A percentile compares a stretch with the other conserved stretches of the same genome.
Conservation (phyloP, 2,888 invertebrate species). For the Odontocolon sp. region DNA sequence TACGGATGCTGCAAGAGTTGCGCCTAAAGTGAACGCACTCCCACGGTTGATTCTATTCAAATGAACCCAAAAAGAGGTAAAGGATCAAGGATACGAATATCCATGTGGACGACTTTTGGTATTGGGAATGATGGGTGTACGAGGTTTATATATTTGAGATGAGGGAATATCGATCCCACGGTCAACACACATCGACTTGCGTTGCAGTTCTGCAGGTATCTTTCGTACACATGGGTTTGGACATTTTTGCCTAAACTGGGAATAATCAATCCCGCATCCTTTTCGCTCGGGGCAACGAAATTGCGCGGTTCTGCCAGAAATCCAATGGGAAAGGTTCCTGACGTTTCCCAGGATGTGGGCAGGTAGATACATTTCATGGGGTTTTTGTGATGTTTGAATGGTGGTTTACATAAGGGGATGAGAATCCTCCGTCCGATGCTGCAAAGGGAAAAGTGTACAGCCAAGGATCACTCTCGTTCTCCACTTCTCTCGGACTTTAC, state of each 20-base stretch:
- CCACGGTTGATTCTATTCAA: slow-evolving; percentile 61
- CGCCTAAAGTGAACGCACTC: slow-evolving; percentile 43
- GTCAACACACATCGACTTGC: slow-evolving; percentile 55
- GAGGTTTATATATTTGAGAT: not conserved
- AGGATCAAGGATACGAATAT: slow-evolving; percentile 46
- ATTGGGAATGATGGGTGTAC: slow-evolving; percentile 23
- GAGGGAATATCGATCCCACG: slow-evolving; percentile 66
- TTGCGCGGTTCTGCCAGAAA: slow-evolving; percentile 37
- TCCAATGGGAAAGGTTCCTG: slow-evolving; percentile 40
- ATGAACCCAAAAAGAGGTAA: slow-evolving; percentile 40
- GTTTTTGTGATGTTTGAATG: slow-evolving; percentile 69
- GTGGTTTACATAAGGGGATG: slow-evolving; percentile 75
- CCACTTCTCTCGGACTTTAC: not conserved
- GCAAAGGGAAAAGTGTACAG: not conserved
- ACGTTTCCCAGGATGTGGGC: slow-evolving; percentile 61
- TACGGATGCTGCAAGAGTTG: slow-evolving; percentile 53
- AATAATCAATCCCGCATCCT: slow-evolving; percentile 62
- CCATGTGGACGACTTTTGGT: slow-evolving; percentile 32
- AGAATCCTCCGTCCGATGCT: slow-evolving; percentile 43
- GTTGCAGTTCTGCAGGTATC: slow-evolving; percentile 38
- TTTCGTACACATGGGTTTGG: slow-evolving; percentile 43
- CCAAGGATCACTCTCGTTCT: too few species aligned
- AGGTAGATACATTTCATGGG: slow-evolving; percentile 65
- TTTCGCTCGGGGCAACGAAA: slow-evolving; percentile 32
- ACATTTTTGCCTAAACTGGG: slow-evolving; percentile 61